Conservation (phyloP, 2,888 invertebrate species). For the Dicranocentrus wangi region DNA sequence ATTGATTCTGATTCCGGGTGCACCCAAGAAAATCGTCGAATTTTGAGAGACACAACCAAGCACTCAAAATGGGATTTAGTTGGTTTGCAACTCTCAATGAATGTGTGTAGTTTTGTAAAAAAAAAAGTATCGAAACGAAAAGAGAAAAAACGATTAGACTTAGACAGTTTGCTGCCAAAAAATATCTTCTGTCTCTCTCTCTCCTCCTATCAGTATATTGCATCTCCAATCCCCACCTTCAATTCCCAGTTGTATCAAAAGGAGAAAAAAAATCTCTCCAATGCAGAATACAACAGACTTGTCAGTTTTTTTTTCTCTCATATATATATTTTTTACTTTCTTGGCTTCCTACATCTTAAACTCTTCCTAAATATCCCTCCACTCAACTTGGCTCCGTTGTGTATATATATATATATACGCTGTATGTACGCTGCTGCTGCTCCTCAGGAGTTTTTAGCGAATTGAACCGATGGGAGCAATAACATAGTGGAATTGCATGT, state of each 20-base stretch:
- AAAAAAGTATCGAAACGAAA: too few species aligned
- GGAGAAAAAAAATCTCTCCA: not conserved
- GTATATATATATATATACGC: not conserved
- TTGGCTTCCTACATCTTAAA: not conserved
- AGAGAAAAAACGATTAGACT: too few species aligned
- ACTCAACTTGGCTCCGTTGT: too few species aligned
- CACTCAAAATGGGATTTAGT: too few species aligned
- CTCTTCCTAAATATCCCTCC: too few species aligned
- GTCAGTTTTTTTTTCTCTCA: not conserved
- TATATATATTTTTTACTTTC: not conserved
- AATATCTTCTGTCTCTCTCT: too few species aligned
- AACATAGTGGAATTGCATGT: slow-evolving; percentile 45
- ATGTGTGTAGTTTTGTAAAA: too few species aligned
- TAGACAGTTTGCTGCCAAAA: slow-evolving; percentile 4
- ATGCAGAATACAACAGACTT: slow-evolving; percentile 1
- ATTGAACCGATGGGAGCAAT: slow-evolving; percentile 59
- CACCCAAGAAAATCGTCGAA: too few species aligned
- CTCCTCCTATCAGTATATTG: slow-evolving; percentile 1
- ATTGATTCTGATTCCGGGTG: too few species aligned
- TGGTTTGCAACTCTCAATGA: too few species aligned
- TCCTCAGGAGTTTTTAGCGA: slow-evolving; percentile 35
- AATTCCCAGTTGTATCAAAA: slow-evolving; percentile 11
- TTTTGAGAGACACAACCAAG: too few species aligned
- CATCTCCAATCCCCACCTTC: slow-evolving; percentile 3
- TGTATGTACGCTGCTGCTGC: not conserved